Evolutionary conservation across 1,140 invertebrate species (phyloP).

Genomic region (Cecropterus lyciades): DNA sequence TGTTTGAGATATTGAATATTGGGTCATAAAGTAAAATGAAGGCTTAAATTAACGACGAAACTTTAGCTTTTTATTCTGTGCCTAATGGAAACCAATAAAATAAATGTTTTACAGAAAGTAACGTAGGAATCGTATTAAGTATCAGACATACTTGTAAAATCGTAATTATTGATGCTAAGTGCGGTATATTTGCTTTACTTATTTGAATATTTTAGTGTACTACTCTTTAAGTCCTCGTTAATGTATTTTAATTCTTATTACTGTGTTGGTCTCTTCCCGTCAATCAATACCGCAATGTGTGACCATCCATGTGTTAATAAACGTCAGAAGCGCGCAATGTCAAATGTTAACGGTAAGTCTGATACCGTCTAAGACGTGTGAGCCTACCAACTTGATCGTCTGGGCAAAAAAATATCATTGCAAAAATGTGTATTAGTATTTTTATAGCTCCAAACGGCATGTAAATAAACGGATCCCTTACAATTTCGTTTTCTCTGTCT

Average conservation of each 20-base stretch:
- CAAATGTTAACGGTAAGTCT: constrained; percentile 24
- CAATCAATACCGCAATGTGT: constrained; percentile 20
- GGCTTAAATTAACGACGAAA: constrained; percentile 26
- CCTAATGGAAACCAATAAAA: constrained; percentile 20
- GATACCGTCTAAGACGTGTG: not conserved
- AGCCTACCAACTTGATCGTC: not conserved
- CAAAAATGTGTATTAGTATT: not conserved
- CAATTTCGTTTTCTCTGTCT: no score
- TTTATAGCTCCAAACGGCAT: not conserved
- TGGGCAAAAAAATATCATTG: not conserved
- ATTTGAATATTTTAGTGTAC: not conserved
- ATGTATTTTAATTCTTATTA: constrained; percentile 4
- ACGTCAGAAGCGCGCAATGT: constrained; percentile 18
- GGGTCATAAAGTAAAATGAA: constrained; percentile 14
- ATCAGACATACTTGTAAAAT: no score
- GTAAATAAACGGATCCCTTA: no score
- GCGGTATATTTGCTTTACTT: not conserved
- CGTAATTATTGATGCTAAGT: not conserved
- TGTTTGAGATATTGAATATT: constrained; percentile 49
- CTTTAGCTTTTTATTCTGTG: constrained; percentile 9
- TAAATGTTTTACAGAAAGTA: constrained; percentile 17
- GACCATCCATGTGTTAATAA: constrained; percentile 16
- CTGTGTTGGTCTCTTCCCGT: constrained; percentile 18
- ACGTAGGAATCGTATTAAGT: not conserved
- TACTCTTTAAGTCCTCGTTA: not conserved